Conservation (phyloP, 2,888 invertebrate species). For the Troglohyphantes excavatus region DNA sequence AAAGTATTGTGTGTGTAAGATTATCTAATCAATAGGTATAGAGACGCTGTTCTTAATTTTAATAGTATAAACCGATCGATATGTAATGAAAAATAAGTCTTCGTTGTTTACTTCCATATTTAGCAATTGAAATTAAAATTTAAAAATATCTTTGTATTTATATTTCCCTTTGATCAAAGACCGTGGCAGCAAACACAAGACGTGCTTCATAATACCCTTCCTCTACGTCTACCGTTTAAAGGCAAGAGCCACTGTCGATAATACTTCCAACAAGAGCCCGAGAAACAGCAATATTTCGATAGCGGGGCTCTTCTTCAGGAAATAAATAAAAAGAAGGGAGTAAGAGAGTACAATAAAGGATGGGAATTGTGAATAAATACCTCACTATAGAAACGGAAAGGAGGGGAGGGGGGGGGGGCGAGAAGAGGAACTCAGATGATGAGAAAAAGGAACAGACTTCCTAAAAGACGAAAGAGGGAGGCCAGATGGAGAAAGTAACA, state of each 20-base stretch:
- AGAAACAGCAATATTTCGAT: constrained; percentile 54
- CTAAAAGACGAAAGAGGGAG: constrained; percentile 16
- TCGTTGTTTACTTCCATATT: too few relatives aligned
- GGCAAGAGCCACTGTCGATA: neutral
- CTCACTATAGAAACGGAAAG: constrained; percentile 16
- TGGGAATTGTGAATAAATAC: constrained; percentile 72
- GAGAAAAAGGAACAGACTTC: constrained; percentile 29
- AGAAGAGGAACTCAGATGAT: constrained; percentile 22
- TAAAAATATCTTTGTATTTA: too few relatives aligned
- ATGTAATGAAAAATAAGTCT: too few relatives aligned
- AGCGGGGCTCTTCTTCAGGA: constrained; percentile 18
- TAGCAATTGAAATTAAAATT: too few relatives aligned
- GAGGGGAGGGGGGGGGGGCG: neutral
- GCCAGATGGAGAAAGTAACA: constrained; percentile 53
- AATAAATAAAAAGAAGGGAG: neutral
- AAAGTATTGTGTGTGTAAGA: too few relatives aligned
- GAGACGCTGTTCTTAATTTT: too few relatives aligned
- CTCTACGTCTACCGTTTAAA: neutral
- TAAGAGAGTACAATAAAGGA: constrained; percentile 55
- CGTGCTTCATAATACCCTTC: neutral
- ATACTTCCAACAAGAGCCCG: neutral
- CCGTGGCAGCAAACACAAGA: neutral
- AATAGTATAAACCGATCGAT: too few relatives aligned
- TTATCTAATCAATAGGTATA: too few relatives aligned
- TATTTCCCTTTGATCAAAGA: too few relatives aligned